A percentile compares a stretch with the other conserved stretches of the same genome.
phyloP scores from a whole-genome alignment of 2,888 invertebrate species.

The Macroteleia sp. region DNA sequence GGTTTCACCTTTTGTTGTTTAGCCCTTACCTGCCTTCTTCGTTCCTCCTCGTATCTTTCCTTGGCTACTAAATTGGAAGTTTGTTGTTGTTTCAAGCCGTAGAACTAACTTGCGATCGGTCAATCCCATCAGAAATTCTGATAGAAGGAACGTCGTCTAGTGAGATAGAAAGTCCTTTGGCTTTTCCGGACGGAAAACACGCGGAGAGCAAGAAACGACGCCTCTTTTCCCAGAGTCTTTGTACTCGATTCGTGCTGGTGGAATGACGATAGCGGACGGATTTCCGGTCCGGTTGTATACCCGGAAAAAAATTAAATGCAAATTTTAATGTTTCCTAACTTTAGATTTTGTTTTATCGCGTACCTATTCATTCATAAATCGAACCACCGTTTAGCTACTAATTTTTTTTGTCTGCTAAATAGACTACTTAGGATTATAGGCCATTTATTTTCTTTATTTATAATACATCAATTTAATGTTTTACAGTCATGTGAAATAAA shows the following conservation, averaged over 20 bases:
- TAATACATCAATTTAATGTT: too few relatives aligned
- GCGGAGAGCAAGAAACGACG: conserved; percentile 64
- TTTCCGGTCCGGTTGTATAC: conserved; percentile 77
- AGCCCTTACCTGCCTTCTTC: conserved; percentile 43
- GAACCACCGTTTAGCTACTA: too few relatives aligned
- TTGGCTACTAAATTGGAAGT: conserved; percentile 14
- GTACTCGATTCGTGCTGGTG: conserved; percentile 78
- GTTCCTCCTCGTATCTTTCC: conserved; percentile 8
- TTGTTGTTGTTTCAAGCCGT: conserved; percentile 34
- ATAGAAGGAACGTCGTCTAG: conserved; percentile 7
- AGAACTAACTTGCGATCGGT: conserved; percentile 27
- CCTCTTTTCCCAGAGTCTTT: conserved; percentile 78
- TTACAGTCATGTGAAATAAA: too few relatives aligned
- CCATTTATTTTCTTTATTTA: too few relatives aligned
- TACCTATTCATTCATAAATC: too few relatives aligned
- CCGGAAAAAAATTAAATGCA: conserved; percentile 44
- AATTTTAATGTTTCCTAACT: too few relatives aligned
- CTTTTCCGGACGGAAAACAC: conserved; percentile 13
- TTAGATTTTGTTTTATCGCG: too few relatives aligned
- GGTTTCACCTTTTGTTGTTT: conserved; percentile 71
- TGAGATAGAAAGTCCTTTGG: conserved; percentile 12
- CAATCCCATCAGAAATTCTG: conserved; percentile 18
- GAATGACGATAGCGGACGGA: conserved; percentile 79
- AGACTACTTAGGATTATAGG: too few relatives aligned
- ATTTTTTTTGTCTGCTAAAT: too few relatives aligned